These are phyloP conservation scores for Crambe crambe DNA, from an alignment of 37 sponge, comb jelly and placozoan species.

Conservation along the genomic window DNA sequence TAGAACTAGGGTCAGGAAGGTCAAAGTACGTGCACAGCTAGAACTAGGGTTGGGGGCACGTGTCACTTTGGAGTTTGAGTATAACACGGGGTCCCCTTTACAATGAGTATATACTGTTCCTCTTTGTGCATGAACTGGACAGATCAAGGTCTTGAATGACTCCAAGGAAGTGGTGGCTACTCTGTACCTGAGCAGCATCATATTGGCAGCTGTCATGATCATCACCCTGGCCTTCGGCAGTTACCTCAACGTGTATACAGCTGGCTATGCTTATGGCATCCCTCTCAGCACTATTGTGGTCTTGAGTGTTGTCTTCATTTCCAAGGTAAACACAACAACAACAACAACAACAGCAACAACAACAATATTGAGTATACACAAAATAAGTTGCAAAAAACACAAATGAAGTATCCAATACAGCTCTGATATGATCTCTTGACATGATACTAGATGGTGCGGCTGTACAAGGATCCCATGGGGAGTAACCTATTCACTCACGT, in stretches of 20 bases:
- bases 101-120: too few species aligned
- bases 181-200: slow-evolving; percentile 49
- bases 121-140: not conserved
- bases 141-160: slow-evolving; percentile 61
- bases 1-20: not conserved
- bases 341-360: not conserved
- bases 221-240: slow-evolving; percentile 14
- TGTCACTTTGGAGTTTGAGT: not conserved
- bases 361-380: not conserved
- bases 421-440: not conserved
- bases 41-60: too few species aligned
- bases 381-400: not conserved
- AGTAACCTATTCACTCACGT: slow-evolving; percentile 6
- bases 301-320: slow-evolving; percentile 34
- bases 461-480: slow-evolving; percentile 39
- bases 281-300: slow-evolving; percentile 32
- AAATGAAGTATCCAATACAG: not conserved
- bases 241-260: slow-evolving; percentile 25
- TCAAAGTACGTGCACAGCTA: not conserved
- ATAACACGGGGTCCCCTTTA: too few species aligned
- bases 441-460: slow-evolving; percentile 27
- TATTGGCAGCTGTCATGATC: slow-evolving; percentile 32
- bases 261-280: slow-evolving; percentile 24
- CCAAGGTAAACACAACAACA: too few species aligned
- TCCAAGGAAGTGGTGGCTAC: slow-evolving; percentile 47